Percentiles rank a stretch among this genome's conserved stretches.
These are phyloP conservation scores for Limnothrissa miodon DNA, from an alignment of 2,113 vertebrate genomes.

Conservation along the genomic window DNA sequence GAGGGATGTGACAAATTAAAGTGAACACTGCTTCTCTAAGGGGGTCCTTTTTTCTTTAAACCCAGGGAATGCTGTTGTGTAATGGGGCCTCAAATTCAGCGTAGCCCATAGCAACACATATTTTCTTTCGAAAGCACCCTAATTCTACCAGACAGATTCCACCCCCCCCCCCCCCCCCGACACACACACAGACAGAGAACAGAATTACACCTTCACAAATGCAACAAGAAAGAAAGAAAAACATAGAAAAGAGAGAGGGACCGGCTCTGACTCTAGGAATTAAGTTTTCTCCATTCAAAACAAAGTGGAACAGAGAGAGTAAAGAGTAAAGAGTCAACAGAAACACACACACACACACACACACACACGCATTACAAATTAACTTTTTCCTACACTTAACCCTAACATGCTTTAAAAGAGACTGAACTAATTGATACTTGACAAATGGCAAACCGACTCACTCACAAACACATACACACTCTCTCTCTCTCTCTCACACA, in stretches of 20 bases:
- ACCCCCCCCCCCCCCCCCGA: neutral
- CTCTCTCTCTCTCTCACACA: neutral
- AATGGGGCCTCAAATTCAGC: neutral
- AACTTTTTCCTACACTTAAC: too few species aligned
- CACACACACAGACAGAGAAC: constrained; percentile 26
- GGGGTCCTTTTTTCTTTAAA: neutral
- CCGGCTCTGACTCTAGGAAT: too few species aligned
- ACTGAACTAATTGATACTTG: too few species aligned
- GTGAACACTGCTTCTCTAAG: neutral
- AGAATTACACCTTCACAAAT: neutral
- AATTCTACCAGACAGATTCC: neutral
- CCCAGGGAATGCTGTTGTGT: neutral
- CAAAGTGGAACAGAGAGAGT: too few species aligned
- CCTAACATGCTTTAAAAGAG: too few species aligned
- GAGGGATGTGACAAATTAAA: neutral
- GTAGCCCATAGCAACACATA: neutral
- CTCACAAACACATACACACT: neutral
- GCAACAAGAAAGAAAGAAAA: too few species aligned
- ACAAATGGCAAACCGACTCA: too few species aligned
- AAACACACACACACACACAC: too few species aligned
- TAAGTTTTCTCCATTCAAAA: too few species aligned
- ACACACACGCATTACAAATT: too few species aligned
- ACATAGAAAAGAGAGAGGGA: too few species aligned
- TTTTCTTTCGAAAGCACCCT: neutral
- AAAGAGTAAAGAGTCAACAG: too few species aligned